Conservation (phyloP, 2,888 invertebrate genomes). For the Caenorhabditis uteleia region DNA sequence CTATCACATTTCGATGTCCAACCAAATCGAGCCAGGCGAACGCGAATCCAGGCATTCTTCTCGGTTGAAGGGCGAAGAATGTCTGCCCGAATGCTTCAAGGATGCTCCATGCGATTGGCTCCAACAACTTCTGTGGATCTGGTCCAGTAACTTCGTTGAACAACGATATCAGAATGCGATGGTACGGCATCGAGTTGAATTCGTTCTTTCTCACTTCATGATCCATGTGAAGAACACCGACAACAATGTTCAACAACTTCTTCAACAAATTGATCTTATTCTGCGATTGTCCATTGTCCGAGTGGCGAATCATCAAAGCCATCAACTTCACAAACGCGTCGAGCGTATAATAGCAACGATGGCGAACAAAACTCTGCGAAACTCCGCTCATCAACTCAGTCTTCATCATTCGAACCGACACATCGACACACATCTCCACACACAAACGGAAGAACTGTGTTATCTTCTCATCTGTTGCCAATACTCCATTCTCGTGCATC, state of each 20-base stretch:
- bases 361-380: constrained; percentile 76
- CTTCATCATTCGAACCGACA: constrained; percentile 79
- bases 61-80: constrained; percentile 88
- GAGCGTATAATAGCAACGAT: constrained; percentile 91
- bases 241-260: constrained; percentile 89
- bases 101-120: constrained; percentile 91
- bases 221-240: constrained; percentile 92
- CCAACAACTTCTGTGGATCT: constrained; percentile 74
- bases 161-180: constrained; percentile 92
- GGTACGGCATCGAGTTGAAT: constrained; percentile 97
- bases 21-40: constrained; percentile 98
- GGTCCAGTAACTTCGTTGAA: constrained; percentile 94
- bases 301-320: constrained; percentile 78
- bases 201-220: constrained; percentile 87
- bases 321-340: constrained; percentile 67
- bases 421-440: constrained; percentile 93
- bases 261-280: constrained; percentile 95
- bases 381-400: constrained; percentile 26
- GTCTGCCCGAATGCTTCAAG: constrained; percentile 76
- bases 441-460: constrained; percentile 95
- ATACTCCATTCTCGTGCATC: constrained; percentile 93
- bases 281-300: constrained; percentile 86
- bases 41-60: constrained; percentile 92
- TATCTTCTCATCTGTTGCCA: constrained; percentile 95
- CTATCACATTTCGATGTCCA: constrained; percentile 78